These are phyloP conservation scores for Phortica magna DNA, from an alignment of 2,888 invertebrate genomes.

Conservation along the genomic window DNA sequence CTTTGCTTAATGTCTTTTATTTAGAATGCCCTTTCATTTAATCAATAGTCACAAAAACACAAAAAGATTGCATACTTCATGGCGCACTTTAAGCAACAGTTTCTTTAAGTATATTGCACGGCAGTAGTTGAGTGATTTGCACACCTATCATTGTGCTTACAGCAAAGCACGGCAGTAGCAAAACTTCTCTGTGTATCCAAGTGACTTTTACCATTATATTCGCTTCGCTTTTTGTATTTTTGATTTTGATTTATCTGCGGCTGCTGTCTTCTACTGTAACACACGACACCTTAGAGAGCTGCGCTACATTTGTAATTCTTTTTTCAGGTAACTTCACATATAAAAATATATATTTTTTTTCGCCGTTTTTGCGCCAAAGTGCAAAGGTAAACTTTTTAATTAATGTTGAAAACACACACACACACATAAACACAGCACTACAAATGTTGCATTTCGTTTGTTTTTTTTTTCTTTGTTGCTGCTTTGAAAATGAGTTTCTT, in stretches of 20 bases:
- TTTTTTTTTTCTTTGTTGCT: neutral
- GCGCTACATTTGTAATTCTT: constrained; percentile 2
- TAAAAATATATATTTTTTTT: neutral
- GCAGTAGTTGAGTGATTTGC: neutral
- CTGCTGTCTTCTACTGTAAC: constrained; percentile 1
- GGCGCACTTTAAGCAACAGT: too few relatives aligned
- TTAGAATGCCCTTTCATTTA: too few relatives aligned
- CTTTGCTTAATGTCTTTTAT: too few relatives aligned
- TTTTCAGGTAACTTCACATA: constrained; percentile 1
- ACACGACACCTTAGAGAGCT: constrained; percentile 8
- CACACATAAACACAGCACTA: neutral
- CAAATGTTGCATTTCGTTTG: neutral
- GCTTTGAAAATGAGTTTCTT: neutral
- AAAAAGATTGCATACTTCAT: too few relatives aligned
- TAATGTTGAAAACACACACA: neutral
- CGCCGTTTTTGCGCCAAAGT: neutral
- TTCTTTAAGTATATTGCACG: neutral
- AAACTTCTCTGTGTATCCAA: neutral
- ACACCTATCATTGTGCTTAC: neutral
- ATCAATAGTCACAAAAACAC: too few relatives aligned
- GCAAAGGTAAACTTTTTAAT: neutral
- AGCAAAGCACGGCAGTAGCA: neutral
- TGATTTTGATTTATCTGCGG: neutral
- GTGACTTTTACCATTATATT: neutral
- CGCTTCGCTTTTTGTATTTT: neutral